Evolutionary conservation across 1,140 invertebrate species (phyloP).

Genomic region (Orchestia grillus): DNA sequence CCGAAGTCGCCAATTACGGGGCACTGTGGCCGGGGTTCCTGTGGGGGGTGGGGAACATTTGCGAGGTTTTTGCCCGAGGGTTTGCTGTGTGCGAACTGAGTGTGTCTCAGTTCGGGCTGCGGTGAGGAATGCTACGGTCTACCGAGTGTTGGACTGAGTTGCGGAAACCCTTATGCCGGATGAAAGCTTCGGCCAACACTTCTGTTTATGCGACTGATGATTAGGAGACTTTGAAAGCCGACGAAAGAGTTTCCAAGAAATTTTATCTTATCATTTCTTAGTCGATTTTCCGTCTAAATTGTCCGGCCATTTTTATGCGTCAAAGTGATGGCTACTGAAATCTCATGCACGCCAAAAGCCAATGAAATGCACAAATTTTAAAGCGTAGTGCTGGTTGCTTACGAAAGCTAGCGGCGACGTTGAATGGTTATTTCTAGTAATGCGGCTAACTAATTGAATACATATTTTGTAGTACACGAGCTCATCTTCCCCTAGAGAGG

Average conservation of each 20-base stretch:
- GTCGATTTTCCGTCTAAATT: not conserved
- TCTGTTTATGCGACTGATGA: not conserved
- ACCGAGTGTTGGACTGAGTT: not conserved
- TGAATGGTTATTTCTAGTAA: not conserved
- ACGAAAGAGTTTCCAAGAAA: not conserved
- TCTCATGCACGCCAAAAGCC: too few species aligned
- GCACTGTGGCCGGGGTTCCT: not conserved
- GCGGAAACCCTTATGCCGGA: not conserved
- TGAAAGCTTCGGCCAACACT: not conserved
- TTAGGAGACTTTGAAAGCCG: not conserved
- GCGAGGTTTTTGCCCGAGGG: conserved; percentile 34
- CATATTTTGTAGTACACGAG: too few species aligned
- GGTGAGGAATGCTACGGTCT: not conserved
- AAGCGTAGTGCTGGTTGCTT: too few species aligned
- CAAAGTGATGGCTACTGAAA: not conserved
- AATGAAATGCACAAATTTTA: too few species aligned
- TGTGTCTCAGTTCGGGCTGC: not conserved
- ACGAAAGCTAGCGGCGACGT: too few species aligned
- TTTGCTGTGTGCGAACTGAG: not conserved
- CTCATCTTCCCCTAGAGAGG: not conserved
- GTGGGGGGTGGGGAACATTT: not conserved
- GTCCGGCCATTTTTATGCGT: not conserved
- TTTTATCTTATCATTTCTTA: not conserved
- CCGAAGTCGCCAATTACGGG: conserved; percentile 15
- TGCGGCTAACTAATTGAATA: too few species aligned